Evolutionary conservation across 2,113 vertebrate genomes (phyloP).

Genomic region (Crypturellus undulatus): DNA sequence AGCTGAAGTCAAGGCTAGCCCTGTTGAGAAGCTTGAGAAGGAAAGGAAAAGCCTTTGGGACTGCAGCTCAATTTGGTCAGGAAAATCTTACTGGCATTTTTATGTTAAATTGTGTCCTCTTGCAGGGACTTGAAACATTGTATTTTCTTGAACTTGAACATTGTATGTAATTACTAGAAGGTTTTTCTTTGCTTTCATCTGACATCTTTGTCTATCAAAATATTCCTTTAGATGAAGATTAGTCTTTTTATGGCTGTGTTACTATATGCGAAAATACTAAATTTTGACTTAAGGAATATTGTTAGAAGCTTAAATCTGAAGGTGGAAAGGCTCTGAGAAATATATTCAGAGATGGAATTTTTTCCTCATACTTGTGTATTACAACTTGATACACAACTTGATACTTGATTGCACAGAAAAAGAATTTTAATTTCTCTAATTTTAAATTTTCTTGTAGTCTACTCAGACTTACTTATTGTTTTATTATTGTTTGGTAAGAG

Average conservation of each 20-base stretch:
- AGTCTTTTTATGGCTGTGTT: neutral
- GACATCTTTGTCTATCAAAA: neutral
- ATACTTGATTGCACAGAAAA: neutral
- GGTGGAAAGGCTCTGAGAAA: neutral
- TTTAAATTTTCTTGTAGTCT: neutral
- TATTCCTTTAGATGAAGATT: neutral
- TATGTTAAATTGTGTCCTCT: neutral
- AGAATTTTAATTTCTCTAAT: neutral
- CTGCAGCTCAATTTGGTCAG: neutral
- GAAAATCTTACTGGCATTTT: neutral
- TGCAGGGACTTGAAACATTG: neutral
- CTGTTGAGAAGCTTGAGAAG: neutral
- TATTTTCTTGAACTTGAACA: no score
- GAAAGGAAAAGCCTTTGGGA: neutral
- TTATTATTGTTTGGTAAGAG: neutral
- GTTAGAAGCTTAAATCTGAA: neutral
- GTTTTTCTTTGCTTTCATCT: neutral
- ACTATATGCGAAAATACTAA: neutral
- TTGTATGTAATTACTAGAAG: neutral
- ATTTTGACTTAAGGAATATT: neutral
- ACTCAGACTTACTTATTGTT: neutral
- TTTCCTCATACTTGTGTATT: neutral
- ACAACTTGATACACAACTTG: neutral
- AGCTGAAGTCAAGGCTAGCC: neutral
- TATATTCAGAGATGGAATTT: neutral